phyloP scores from a whole-genome alignment of 2,113 vertebrate genomes.

The Xerus inauris region DNA sequence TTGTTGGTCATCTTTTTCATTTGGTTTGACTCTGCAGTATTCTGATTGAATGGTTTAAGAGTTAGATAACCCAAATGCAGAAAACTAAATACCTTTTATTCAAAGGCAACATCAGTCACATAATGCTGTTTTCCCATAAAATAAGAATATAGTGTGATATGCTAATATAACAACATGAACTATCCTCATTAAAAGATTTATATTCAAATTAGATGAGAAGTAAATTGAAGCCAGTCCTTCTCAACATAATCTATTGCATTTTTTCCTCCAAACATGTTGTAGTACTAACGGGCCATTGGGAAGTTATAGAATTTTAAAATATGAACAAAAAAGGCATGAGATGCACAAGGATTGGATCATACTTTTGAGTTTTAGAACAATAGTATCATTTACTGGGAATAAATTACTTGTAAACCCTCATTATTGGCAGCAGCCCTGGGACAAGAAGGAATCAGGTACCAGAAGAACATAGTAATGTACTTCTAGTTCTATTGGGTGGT shows the following conservation, averaged over 20 bases:
- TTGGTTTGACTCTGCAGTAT: conserved; percentile 47
- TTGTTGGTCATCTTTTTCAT: conserved; percentile 17
- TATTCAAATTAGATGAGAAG: neutral
- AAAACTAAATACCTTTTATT: conserved; percentile 44
- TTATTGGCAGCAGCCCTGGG: too few species aligned
- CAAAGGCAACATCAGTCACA: conserved; percentile 46
- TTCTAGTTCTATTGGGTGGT: neutral
- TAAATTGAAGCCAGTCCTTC: neutral
- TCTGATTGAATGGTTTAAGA: conserved; percentile 40
- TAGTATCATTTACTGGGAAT: neutral
- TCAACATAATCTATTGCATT: neutral
- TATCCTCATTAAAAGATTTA: conserved; percentile 34
- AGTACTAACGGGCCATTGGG: neutral
- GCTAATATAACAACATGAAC: conserved; percentile 13
- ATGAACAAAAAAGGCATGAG: neutral
- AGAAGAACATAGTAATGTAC: neutral
- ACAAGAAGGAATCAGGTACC: neutral
- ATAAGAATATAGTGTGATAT: conserved; percentile 6
- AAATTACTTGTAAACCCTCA: neutral
- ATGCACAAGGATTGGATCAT: neutral
- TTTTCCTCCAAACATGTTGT: neutral
- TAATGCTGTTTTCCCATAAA: conserved; percentile 34
- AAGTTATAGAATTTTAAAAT: conserved; percentile 5
- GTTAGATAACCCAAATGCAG: conserved; percentile 20
- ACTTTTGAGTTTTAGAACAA: conserved; percentile 23